Evolutionary conservation across 2,797 vertebrate genomes (phyloP), one percentile per base, ranked within the genome.

Genomic region (Arctocebus calabarensis): DNA sequence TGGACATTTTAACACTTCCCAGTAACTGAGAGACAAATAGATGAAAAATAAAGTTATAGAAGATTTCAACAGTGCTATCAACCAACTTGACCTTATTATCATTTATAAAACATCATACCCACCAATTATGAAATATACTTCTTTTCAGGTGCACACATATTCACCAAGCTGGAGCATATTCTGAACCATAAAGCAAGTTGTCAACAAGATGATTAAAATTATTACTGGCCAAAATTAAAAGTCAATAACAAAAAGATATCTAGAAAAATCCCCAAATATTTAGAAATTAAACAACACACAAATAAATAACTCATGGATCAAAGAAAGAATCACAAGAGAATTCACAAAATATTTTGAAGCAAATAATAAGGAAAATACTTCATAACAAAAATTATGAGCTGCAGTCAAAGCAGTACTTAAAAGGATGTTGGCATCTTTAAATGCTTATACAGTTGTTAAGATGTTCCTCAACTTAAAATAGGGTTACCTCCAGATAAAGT

Each of bases 201-300:
- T 74, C 19, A 71, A 19, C 55, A 82, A 91, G 57, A 78, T 40
- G 32, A 61, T n/a, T 85, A 13, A 94, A 89, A 84, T 70, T 88
- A 27, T 82, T 85, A 29, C n/a, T 94, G 40, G n/a, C 61, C 25
- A 90, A 95, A 95, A 52, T 89, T 87, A 90, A 57, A 96, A 78
- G 32, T 27, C 45, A 83, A 57, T 40, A 86, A 23, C 7, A 84
- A 84, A 84, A 87, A 75, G 5, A 74, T 48, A 62, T 55, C 29
- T 83, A 84, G 22, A 84, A 83, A 84, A 79, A 55, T 61, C 59
- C 12, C 34, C 73, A 84, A 75, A 62, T 71, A 70, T 34, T 87
- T 94, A 23, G 57, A 90, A 87, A 78, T 57, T 62, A 93, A 79
- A 40, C 11, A 55, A 61, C 13, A 75, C 7, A 66, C 13, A 40